These are phyloP conservation scores for Euplagia quadripunctaria DNA, from an alignment of 2,888 invertebrate genomes.

Conservation along the genomic window DNA sequence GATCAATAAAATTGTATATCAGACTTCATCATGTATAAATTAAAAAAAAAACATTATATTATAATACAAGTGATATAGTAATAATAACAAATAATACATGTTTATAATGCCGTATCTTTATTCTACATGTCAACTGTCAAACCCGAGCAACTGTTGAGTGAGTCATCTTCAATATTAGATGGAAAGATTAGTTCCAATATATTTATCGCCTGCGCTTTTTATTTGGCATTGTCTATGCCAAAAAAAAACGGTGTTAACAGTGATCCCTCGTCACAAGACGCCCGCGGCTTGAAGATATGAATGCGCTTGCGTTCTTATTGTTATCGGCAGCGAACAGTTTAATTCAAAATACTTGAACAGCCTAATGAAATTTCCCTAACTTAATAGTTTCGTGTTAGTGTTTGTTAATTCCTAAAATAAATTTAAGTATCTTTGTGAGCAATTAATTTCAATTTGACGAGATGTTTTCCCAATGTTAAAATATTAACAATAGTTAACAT, in stretches of 20 bases:
- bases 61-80: background rate
- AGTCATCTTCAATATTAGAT: background rate
- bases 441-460: constrained; percentile 55
- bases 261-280: too few species aligned
- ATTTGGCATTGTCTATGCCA: background rate
- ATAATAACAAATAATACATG: constrained; percentile 9
- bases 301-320: too few species aligned
- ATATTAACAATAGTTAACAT: constrained; percentile 8
- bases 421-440: constrained; percentile 80
- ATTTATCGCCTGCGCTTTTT: background rate
- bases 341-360: too few species aligned
- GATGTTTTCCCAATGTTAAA: constrained; percentile 27
- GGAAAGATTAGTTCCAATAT: background rate
- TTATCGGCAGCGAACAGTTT: too few species aligned
- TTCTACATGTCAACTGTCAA: background rate
- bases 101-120: constrained; percentile 4
- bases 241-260: background rate
- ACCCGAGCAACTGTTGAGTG: background rate
- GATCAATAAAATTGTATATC: background rate
- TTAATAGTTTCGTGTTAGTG: constrained; percentile 12
- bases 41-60: background rate
- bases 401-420: constrained; percentile 37
- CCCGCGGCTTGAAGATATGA: too few species aligned
- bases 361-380: too few species aligned
- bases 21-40: background rate